Percentiles rank a stretch among this genome's conserved stretches.
Conservation (phyloP, 2,888 invertebrate species). For the Bedellia somnulentella region DNA sequence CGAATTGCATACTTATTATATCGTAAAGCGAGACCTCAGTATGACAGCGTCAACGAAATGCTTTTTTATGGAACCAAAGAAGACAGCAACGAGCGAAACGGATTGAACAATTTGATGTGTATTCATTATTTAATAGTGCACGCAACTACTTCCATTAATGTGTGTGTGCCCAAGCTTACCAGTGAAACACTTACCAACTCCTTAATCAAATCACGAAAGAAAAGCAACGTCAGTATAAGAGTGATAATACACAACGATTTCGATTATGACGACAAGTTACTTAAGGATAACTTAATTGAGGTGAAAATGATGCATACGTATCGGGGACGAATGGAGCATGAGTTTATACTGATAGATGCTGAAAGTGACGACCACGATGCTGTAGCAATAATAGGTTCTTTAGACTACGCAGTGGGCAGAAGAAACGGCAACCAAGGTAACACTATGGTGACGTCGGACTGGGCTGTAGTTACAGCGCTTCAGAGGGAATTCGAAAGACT, state of each 20-base stretch:
- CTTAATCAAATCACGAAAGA: constrained; percentile 20
- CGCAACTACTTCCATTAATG: constrained; percentile 24
- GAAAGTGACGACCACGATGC: constrained; percentile 14
- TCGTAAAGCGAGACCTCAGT: too few relatives aligned
- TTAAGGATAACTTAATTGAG: constrained; percentile 20
- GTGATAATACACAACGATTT: constrained; percentile 23
- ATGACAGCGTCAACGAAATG: constrained; percentile 34
- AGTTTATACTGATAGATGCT: constrained; percentile 31
- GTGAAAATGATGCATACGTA: too few relatives aligned
- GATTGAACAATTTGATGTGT: constrained; percentile 27
- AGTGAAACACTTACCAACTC: constrained; percentile 25
- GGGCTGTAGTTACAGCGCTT: constrained; percentile 17
- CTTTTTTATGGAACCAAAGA: constrained; percentile 27
- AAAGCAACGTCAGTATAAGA: constrained; percentile 20
- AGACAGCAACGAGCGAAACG: constrained; percentile 18
- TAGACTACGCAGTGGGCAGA: constrained; percentile 22
- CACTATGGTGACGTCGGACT: constrained; percentile 28
- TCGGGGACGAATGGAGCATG: constrained; percentile 23
- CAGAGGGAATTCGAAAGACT: constrained; percentile 30
- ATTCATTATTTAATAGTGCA: constrained; percentile 27
- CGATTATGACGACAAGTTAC: constrained; percentile 16
- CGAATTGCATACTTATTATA: too few relatives aligned
- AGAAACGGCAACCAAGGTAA: constrained; percentile 23
- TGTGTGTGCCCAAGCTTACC: constrained; percentile 27
- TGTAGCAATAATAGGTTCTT: constrained; percentile 26